Evolutionary conservation across 2,797 vertebrate genomes (phyloP).

Genomic region (Coluber constrictor): DNA sequence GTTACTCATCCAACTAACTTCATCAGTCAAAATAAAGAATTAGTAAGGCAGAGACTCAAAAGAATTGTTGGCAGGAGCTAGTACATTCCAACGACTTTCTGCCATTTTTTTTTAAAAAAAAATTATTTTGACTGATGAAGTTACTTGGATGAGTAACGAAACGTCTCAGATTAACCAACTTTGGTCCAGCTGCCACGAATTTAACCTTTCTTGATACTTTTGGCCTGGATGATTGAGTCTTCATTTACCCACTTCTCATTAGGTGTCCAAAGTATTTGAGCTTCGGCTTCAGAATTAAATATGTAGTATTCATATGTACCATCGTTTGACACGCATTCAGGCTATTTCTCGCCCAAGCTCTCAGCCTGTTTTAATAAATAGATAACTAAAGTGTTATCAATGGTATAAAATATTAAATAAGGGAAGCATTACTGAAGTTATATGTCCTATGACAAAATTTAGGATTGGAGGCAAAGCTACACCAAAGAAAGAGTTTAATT

Average conservation of each 20-base stretch:
- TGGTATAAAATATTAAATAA: too few relatives aligned
- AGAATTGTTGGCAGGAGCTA: background rate
- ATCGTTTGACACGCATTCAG: too few relatives aligned
- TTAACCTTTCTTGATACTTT: background rate
- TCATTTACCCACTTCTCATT: too few relatives aligned
- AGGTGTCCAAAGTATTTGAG: too few relatives aligned
- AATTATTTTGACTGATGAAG: background rate
- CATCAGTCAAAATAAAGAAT: too few relatives aligned
- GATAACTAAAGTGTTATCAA: background rate
- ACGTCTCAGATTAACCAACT: background rate
- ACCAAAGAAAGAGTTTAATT: background rate
- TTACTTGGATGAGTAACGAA: background rate
- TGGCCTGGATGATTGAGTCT: background rate
- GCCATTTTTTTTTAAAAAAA: too few relatives aligned
- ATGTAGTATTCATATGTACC: background rate
- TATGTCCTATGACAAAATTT: background rate
- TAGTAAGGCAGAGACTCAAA: too few relatives aligned
- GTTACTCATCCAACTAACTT: too few relatives aligned
- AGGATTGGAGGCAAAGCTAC: background rate
- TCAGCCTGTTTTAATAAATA: background rate
- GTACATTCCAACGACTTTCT: background rate
- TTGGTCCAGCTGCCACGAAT: background rate
- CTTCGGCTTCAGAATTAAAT: too few relatives aligned
- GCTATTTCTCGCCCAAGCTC: background rate
- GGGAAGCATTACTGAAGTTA: too few relatives aligned